Evolutionary conservation across 2,888 invertebrate genomes (phyloP).

Genomic region (Patella depressa): DNA sequence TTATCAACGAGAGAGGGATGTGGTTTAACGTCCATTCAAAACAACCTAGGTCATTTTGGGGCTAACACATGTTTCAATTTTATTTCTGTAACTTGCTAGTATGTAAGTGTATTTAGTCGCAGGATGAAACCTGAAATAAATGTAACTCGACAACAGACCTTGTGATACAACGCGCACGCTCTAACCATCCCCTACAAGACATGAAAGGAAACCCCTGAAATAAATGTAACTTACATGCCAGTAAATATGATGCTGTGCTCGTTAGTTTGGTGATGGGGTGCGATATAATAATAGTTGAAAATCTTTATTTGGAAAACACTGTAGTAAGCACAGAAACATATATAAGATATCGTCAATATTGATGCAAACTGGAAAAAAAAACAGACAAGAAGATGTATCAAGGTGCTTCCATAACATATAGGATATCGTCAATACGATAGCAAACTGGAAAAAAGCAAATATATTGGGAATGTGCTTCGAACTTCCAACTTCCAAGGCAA

Average conservation of each 20-base stretch:
- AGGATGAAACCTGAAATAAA: no score
- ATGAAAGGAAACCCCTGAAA: not conserved
- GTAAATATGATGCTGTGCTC: conserved; percentile 99
- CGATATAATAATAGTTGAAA: conserved; percentile 95
- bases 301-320: conserved; percentile 96
- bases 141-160: no score
- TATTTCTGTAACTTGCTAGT: no score
- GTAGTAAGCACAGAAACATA: conserved; percentile 98
- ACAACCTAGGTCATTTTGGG: no score
- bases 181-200: not conserved
- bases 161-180: not conserved
- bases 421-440: not conserved
- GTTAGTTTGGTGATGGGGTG: conserved; percentile 97
- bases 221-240: conserved; percentile 82
- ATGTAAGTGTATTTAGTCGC: no score
- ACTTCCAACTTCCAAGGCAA: no score
- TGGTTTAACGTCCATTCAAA: no score
- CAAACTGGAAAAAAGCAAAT: not conserved
- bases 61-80: no score
- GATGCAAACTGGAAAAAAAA: conserved; percentile 82
- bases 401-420: conserved; percentile 45
- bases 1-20: no score
- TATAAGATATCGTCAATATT: conserved; percentile 90
- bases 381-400: conserved; percentile 15
- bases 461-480: no score